A percentile compares a stretch with the other conserved stretches of the same genome.
These are phyloP conservation scores for Sturnira hondurensis DNA, from an alignment of 2,113 vertebrate species.

Conservation along the genomic window DNA sequence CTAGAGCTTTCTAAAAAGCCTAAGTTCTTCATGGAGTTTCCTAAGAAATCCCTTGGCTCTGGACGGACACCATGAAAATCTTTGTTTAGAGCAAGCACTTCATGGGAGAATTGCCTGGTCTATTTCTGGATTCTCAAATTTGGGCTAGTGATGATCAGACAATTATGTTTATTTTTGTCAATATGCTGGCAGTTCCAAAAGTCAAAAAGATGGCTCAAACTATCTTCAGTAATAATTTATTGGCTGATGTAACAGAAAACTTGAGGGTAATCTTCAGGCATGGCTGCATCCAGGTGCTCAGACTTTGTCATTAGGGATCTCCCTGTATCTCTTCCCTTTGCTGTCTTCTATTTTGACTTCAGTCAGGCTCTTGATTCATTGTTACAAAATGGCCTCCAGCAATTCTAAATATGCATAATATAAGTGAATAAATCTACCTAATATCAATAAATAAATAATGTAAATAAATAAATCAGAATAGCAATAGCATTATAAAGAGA, in stretches of 20 bases:
- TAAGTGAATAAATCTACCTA: too few relatives aligned
- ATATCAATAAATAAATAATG: too few relatives aligned
- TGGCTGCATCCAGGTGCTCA: not conserved
- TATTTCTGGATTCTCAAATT: not conserved
- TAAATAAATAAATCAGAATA: not conserved
- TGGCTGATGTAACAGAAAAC: not conserved
- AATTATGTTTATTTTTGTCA: not conserved
- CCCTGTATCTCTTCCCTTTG: not conserved
- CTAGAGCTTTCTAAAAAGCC: not conserved
- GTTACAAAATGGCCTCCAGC: not conserved
- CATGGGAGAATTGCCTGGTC: not conserved
- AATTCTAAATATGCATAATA: not conserved
- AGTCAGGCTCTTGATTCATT: not conserved
- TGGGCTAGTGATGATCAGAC: not conserved
- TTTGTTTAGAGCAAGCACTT: not conserved
- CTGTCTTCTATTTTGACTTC: not conserved
- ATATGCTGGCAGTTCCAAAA: not conserved
- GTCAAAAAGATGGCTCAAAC: not conserved
- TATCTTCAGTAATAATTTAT: not conserved
- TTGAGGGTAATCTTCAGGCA: not conserved
- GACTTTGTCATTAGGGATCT: not conserved
- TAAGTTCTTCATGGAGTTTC: not conserved
- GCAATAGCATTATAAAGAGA: not conserved
- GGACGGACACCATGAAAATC: not conserved
- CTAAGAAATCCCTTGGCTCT: not conserved